phyloP scores from a whole-genome alignment of 2,797 vertebrate species.

The Pangasius djambal region DNA sequence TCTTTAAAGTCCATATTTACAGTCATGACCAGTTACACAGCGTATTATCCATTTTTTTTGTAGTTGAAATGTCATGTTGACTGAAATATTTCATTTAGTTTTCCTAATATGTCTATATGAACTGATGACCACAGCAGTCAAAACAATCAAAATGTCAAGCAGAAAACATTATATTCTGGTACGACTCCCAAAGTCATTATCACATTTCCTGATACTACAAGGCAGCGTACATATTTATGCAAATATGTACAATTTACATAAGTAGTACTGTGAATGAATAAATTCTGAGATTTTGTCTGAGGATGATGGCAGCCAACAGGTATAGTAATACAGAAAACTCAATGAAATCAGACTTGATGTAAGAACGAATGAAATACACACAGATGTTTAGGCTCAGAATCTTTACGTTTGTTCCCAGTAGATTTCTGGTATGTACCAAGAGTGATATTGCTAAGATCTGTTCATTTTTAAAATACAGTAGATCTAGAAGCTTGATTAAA shows the following conservation, averaged over 20 bases:
- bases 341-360: neutral
- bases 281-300: constrained; percentile 18
- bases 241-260: constrained; percentile 17
- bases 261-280: constrained; percentile 8
- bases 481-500: neutral
- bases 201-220: neutral
- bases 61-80: neutral
- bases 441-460: constrained; percentile 15
- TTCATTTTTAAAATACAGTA: neutral
- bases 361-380: constrained; percentile 1
- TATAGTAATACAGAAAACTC: neutral
- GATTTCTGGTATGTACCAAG: constrained; percentile 13
- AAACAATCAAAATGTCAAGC: constrained; percentile 5
- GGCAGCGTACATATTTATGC: neutral
- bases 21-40: neutral
- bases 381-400: neutral
- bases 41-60: neutral
- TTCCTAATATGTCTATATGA: neutral
- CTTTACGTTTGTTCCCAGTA: constrained; percentile 31
- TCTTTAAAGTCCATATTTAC: neutral
- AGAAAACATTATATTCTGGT: constrained; percentile 14
- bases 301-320: constrained; percentile 3
- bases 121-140: constrained; percentile 26
- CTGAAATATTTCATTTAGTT: neutral
- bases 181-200: neutral